Percentiles rank a stretch among this genome's conserved stretches.
These are phyloP conservation scores for Acipenser transmontanus DNA, from an alignment of 2,797 vertebrate genomes.

Conservation along the genomic window DNA sequence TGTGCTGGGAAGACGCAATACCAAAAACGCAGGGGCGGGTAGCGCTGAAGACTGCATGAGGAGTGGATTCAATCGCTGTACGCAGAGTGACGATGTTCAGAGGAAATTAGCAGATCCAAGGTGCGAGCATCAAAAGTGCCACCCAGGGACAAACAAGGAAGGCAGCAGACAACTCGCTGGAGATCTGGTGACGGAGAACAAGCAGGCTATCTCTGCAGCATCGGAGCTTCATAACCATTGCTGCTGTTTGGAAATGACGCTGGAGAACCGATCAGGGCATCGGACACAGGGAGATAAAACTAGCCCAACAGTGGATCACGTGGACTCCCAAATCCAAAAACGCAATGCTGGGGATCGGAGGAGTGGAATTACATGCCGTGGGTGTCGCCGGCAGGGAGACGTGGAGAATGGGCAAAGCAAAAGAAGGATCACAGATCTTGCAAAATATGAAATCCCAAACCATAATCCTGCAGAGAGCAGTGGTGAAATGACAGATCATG, in stretches of 20 bases:
- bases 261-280: too few relatives aligned
- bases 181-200: constrained; percentile 18
- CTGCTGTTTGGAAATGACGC: too few relatives aligned
- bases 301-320: too few relatives aligned
- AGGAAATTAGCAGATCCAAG: not conserved
- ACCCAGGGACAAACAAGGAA: constrained; percentile 25
- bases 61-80: too few relatives aligned
- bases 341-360: too few relatives aligned
- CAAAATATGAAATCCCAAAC: constrained; percentile 10
- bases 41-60: too few relatives aligned
- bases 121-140: not conserved
- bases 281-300: too few relatives aligned
- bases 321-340: too few relatives aligned
- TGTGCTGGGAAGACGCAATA: too few relatives aligned
- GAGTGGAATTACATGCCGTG: too few relatives aligned
- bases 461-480: constrained; percentile 31
- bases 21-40: too few relatives aligned
- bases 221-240: too few relatives aligned
- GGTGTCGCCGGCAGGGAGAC: constrained; percentile 31
- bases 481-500: not conserved
- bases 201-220: not conserved
- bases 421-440: not conserved
- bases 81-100: not conserved
- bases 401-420: constrained; percentile 27
- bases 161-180: constrained; percentile 18